Percentiles rank a stretch among this genome's conserved stretches.
Evolutionary conservation across 2,113 vertebrate species (phyloP).

Genomic region (Puntigrus tetrazona): DNA sequence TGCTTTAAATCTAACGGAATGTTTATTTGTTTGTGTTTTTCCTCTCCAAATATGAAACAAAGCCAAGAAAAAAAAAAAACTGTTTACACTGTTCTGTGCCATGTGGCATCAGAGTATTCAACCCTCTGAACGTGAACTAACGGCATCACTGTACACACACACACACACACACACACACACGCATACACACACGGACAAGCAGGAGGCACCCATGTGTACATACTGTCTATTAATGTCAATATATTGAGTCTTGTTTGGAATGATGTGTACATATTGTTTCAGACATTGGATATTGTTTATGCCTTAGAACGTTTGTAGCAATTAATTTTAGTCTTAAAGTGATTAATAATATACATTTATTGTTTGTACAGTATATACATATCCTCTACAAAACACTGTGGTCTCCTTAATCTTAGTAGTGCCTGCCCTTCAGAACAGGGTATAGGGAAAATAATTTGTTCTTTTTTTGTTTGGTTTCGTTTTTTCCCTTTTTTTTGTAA

Average conservation of each 20-base stretch:
- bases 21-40: conserved; percentile 82
- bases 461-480: conserved; percentile 52
- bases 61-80: conserved; percentile 92
- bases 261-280: conserved; percentile 99
- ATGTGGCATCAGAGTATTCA: conserved; percentile 87
- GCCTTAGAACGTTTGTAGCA: conserved; percentile 99
- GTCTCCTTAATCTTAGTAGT: conserved; percentile 99
- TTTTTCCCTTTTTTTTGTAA: conserved; percentile 80
- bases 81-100: conserved; percentile 99
- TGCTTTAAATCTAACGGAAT: conserved; percentile 98
- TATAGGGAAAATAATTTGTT: conserved; percentile 95
- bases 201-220: conserved; percentile 88
- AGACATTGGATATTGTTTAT: conserved; percentile 98
- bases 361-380: conserved; percentile 96
- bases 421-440: conserved; percentile 99
- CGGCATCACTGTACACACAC: conserved; percentile 90
- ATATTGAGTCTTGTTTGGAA: conserved; percentile 99
- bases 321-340: conserved; percentile 98
- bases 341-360: conserved; percentile 85
- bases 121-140: conserved; percentile 87
- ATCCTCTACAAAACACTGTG: conserved; percentile 99
- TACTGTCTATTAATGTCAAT: conserved; percentile 99
- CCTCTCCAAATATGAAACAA: conserved; percentile 96
- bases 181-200: conserved; percentile 78
- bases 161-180: conserved; percentile 9